phyloP scores from a whole-genome alignment of 2,888 invertebrate species.

The Ectemnius cavifrons region DNA sequence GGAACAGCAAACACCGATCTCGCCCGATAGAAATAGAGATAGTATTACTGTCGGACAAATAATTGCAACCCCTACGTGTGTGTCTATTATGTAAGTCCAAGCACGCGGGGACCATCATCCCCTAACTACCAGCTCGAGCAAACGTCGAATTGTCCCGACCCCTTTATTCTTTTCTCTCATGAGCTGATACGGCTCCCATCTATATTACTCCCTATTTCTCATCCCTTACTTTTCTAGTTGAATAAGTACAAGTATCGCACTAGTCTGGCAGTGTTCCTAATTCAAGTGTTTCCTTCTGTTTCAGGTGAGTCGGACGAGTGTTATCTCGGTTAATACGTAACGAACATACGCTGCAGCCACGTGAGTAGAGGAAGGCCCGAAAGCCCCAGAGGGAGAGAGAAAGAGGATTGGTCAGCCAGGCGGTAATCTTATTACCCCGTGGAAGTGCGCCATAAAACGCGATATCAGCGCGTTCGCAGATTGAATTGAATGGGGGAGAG shows the following conservation, averaged over 20 bases:
- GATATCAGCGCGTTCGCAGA: slow-evolving; percentile 36
- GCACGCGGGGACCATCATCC: slow-evolving; percentile 45
- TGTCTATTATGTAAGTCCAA: slow-evolving; percentile 57
- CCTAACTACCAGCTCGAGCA: slow-evolving; percentile 14
- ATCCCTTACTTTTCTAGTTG: not conserved
- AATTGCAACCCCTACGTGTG: slow-evolving; percentile 49
- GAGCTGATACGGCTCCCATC: no score
- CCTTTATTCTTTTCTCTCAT: not conserved
- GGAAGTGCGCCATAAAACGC: slow-evolving; percentile 29
- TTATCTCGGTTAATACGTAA: slow-evolving; percentile 26
- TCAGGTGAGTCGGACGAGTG: slow-evolving; percentile 59
- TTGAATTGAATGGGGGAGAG: slow-evolving; percentile 28
- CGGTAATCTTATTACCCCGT: slow-evolving; percentile 37
- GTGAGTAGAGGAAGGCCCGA: slow-evolving; percentile 36
- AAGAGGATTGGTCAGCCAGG: slow-evolving; percentile 13
- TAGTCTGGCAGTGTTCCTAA: not conserved
- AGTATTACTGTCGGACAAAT: slow-evolving; percentile 66
- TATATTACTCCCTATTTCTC: not conserved
- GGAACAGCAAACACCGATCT: slow-evolving; percentile 68
- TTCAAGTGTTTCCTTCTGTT: slow-evolving; percentile 42
- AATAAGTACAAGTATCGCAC: not conserved
- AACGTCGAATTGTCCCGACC: slow-evolving; percentile 19
- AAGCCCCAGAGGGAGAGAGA: not conserved
- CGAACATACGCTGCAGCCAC: slow-evolving; percentile 11
- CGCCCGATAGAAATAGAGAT: slow-evolving; percentile 62